These are phyloP conservation scores for Carlito syrichta DNA, from an alignment of 2,113 vertebrate genomes.

Conservation along the genomic window DNA sequence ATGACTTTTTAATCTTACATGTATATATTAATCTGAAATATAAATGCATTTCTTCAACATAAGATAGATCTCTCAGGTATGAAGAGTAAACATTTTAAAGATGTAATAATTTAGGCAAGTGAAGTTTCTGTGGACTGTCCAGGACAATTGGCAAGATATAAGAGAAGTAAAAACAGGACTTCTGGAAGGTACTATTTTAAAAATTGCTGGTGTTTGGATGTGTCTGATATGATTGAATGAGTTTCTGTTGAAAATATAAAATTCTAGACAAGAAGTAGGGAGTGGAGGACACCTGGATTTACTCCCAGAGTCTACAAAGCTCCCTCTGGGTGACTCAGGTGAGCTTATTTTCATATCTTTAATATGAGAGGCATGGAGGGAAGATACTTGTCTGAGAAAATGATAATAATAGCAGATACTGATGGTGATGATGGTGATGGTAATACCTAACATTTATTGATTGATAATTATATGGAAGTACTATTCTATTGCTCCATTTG, in stretches of 20 bases:
- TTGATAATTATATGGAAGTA: not conserved
- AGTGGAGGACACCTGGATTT: not conserved
- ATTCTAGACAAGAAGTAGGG: not conserved
- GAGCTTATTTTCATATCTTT: not conserved
- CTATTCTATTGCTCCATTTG: not conserved
- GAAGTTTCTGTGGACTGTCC: no score
- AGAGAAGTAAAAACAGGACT: not conserved
- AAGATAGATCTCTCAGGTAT: not conserved
- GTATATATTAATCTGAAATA: not conserved
- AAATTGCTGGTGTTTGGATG: not conserved
- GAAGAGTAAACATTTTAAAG: not conserved
- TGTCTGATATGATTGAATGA: not conserved
- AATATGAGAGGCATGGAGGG: not conserved
- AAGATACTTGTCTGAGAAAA: not conserved
- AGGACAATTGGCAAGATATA: not conserved
- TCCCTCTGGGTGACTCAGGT: not conserved
- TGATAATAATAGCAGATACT: not conserved
- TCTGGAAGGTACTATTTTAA: not conserved
- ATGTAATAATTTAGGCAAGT: not conserved
- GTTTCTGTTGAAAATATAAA: not conserved
- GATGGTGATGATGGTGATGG: not conserved
- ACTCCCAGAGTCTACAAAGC: not conserved
- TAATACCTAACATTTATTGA: not conserved
- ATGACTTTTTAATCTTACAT: conserved; percentile 12
- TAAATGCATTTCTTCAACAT: not conserved